phyloP scores from a whole-genome alignment of 2,888 invertebrate species.

The Melipona bicolor region DNA sequence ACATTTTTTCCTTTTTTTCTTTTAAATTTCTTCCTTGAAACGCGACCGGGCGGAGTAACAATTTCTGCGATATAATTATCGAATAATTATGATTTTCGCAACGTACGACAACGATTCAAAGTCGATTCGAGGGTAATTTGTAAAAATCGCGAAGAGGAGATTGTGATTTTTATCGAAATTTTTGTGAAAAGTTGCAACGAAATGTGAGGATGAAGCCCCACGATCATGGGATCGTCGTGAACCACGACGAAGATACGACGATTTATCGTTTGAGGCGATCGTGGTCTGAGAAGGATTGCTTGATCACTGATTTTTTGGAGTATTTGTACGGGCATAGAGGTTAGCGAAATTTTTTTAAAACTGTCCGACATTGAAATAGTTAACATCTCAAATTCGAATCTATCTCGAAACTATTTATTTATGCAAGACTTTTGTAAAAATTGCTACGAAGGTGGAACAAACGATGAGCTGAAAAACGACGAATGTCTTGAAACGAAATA shows the following conservation, averaged over 20 bases:
- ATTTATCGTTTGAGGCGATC: conserved; percentile 72
- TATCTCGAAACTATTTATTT: too few species aligned
- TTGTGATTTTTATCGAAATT: background rate
- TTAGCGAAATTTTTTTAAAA: conserved; percentile 69
- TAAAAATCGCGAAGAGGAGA: background rate
- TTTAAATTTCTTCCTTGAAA: background rate
- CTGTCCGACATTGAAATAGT: background rate
- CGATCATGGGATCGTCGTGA: conserved; percentile 53
- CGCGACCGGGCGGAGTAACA: background rate
- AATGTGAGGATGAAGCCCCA: conserved; percentile 53
- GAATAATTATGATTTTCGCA: background rate
- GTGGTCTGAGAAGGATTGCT: conserved; percentile 81
- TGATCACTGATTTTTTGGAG: conserved; percentile 84
- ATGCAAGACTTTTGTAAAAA: too few species aligned
- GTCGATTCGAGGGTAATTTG: background rate
- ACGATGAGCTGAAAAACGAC: too few species aligned
- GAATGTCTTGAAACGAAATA: too few species aligned
- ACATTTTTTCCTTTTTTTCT: conserved; percentile 39
- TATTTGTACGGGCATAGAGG: conserved; percentile 85
- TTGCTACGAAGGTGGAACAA: too few species aligned
- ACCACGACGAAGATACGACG: conserved; percentile 33
- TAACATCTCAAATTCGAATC: too few species aligned
- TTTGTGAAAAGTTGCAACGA: background rate
- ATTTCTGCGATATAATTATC: background rate
- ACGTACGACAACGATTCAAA: background rate